Conservation (phyloP, 2,888 invertebrate species). For the Serrognathus titanus region DNA sequence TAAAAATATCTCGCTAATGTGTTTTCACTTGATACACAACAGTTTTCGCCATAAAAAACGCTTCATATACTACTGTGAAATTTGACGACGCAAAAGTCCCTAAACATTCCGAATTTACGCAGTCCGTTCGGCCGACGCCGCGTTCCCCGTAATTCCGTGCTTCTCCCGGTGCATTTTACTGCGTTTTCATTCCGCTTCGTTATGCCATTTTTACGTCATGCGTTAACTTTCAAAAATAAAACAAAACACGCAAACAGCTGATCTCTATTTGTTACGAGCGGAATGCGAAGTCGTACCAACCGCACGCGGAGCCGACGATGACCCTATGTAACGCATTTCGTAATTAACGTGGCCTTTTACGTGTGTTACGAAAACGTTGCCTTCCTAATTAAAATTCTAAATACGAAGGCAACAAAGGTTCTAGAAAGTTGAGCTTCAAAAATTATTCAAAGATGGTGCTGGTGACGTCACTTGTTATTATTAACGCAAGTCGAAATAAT, state of each 20-base stretch:
- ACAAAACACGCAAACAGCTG: conserved; percentile 14
- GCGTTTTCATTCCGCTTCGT: neutral
- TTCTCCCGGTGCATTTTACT: neutral
- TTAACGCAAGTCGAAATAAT: too few relatives aligned
- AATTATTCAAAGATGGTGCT: too few relatives aligned
- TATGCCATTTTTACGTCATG: neutral
- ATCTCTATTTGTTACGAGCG: conserved; percentile 2
- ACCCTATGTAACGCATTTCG: neutral
- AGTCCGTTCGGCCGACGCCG: neutral
- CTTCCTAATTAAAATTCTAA: neutral
- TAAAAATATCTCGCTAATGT: conserved; percentile 32
- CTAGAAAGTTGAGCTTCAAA: too few relatives aligned
- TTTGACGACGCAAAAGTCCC: conserved; percentile 24
- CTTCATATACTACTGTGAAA: conserved; percentile 10
- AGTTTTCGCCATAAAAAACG: conserved; percentile 41
- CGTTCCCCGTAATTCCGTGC: neutral
- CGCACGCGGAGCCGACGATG: neutral
- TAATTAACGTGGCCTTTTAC: too few relatives aligned
- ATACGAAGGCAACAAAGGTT: too few relatives aligned
- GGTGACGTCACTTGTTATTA: too few relatives aligned
- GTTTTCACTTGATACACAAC: conserved; percentile 39
- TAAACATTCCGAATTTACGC: conserved; percentile 7
- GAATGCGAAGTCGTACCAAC: conserved; percentile 1
- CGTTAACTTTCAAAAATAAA: neutral
- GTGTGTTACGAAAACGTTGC: too few relatives aligned